Evolutionary conservation across 1,140 invertebrate genomes (phyloP), one percentile per base, ranked within the genome.

Genomic region (Brachionus calyciflorus): DNA sequence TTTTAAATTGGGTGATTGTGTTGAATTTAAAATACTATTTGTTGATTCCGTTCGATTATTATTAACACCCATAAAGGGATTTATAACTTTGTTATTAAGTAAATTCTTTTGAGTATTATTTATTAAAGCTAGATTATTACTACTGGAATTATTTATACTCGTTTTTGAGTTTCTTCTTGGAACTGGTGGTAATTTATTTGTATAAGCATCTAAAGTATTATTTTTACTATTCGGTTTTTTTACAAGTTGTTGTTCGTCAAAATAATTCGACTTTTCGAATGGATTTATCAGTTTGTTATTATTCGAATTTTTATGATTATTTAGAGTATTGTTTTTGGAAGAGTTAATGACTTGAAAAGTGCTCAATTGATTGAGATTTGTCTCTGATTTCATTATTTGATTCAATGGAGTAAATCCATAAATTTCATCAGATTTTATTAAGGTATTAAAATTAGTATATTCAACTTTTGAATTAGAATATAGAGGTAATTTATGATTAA

Each of bases 341-440:
- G n/a, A n/a, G n/a, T n/a, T 37, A 19, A 33, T 60, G 10, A 40
- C 40, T 26, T 65, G 60, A 65, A 65, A 65, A 6, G 60, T 65
- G 44, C 60, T 65, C 19, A 65, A 10, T 14, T 65, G 60, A 21
- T 44, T 65, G 19, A 44, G n/a, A 44, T 65, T 65, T 5, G 60
- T 44, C 1, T 60, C 55, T 9, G 55, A 60, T 60, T 44, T 65
- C 33, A 44, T 65, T 14, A 65, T 65, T 41, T 44, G 33, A 65
- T 65, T 65, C 10, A 65, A 19, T 4, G 33, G 37, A 65, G 60
- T 65, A 37, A 65, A 65, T 9, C 60, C 60, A 26, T 65, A 65
- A n/a, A 65, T 44, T 44, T 65, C 60, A 24, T 65, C 60, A 2
- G 40, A 44, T 41, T 44, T 65, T 17, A 63, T 63, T 17, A 37